Evolutionary conservation across 2,888 invertebrate species (phyloP).

Genomic region (Ferrisia virgata): DNA sequence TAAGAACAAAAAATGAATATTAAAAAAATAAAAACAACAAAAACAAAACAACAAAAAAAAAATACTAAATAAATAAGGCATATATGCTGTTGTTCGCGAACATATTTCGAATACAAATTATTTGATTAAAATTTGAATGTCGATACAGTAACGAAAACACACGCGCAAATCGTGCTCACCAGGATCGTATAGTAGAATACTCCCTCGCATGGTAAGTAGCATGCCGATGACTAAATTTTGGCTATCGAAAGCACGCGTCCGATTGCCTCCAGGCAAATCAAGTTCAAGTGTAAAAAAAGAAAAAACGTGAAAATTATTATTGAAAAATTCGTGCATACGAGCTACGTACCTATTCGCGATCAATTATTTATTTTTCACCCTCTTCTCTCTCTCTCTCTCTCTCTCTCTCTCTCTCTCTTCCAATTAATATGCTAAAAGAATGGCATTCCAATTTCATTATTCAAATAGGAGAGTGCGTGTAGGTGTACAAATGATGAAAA

Average conservation of each 20-base stretch:
- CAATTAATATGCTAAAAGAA: no score
- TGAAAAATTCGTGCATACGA: not conserved
- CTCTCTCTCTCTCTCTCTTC: no score
- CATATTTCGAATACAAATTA: constrained; percentile 32
- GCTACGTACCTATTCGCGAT: not conserved
- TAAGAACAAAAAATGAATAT: constrained; percentile 29
- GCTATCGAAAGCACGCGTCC: not conserved
- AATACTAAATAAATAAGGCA: not conserved
- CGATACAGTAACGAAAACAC: constrained; percentile 27
- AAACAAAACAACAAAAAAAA: not conserved
- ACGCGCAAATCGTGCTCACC: constrained; percentile 27
- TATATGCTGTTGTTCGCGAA: not conserved
- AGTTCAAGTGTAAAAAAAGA: constrained; percentile 12
- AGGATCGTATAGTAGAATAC: constrained; percentile 5
- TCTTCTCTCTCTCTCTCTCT: no score
- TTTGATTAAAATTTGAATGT: constrained; percentile 38
- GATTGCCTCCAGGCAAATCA: not conserved
- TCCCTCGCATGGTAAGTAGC: constrained; percentile 35
- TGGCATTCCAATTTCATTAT: no score
- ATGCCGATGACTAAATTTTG: not conserved
- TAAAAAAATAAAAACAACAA: not conserved
- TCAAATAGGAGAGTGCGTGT: no score
- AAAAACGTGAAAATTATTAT: not conserved
- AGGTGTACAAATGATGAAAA: no score
- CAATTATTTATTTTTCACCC: no score